These are phyloP conservation scores for Montipora foliosa DNA, from an alignment of 64 coral and sea anemone genomes.

Conservation along the genomic window DNA sequence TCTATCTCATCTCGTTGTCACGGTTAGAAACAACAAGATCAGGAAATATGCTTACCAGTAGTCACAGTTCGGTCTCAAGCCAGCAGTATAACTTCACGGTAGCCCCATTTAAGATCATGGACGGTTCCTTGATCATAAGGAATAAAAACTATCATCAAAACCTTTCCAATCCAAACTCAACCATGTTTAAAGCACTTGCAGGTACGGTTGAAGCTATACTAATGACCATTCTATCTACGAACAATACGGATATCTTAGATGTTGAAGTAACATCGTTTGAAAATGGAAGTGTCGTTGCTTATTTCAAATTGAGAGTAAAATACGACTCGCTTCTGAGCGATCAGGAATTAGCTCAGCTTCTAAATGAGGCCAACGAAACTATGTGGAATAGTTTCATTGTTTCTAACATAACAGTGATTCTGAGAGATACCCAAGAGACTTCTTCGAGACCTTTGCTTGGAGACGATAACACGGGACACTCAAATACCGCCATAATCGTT, in stretches of 20 bases:
- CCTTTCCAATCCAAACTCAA: slow-evolving; percentile 21
- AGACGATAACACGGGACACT: background rate
- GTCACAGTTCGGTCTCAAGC: background rate
- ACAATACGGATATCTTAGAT: background rate
- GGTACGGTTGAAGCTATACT: background rate
- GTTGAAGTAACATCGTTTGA: slow-evolving; percentile 5
- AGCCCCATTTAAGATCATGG: background rate
- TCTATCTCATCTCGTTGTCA: too few relatives aligned
- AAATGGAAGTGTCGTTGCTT: slow-evolving; percentile 23
- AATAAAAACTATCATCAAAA: slow-evolving; percentile 1
- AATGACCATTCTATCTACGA: background rate
- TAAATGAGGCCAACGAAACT: slow-evolving; percentile 11
- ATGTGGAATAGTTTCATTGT: background rate
- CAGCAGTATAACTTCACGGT: too few relatives aligned
- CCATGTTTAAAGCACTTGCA: slow-evolving; percentile 23
- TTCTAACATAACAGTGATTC: slow-evolving; percentile 9
- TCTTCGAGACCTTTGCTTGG: background rate
- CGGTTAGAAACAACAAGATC: too few relatives aligned
- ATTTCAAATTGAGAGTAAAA: background rate
- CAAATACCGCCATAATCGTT: background rate
- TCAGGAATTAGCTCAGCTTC: background rate
- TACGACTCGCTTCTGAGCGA: background rate
- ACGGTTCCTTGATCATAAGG: slow-evolving; percentile 24
- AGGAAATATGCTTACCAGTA: too few relatives aligned
- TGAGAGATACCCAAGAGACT: background rate